Evolutionary conservation across 2,113 vertebrate species (phyloP).

Genomic region (Elachura formosa): DNA sequence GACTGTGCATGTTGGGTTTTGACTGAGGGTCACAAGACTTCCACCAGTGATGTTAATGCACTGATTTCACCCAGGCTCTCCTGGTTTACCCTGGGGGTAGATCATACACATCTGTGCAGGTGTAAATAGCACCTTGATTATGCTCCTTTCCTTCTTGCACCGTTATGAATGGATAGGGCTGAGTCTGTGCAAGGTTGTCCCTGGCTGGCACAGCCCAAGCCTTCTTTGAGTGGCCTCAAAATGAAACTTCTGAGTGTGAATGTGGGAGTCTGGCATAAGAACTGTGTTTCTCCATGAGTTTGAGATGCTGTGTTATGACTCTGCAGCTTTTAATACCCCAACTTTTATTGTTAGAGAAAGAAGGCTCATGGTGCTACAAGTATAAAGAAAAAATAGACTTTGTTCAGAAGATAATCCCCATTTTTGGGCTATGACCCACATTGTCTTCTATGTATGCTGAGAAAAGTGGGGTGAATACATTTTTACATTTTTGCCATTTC

Average conservation of each 20-base stretch:
- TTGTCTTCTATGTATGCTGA: not conserved
- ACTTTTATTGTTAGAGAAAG: not conserved
- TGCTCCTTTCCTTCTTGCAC: not conserved
- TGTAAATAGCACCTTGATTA: accelerated
- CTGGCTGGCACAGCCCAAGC: not conserved
- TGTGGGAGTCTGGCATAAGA: not conserved
- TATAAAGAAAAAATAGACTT: not conserved
- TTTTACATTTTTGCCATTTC: not conserved
- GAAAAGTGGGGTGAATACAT: not conserved
- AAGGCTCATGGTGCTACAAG: not conserved
- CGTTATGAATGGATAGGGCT: not conserved
- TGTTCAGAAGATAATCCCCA: not conserved
- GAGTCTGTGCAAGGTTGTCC: accelerated
- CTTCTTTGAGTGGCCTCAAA: not conserved
- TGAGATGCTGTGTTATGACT: not conserved
- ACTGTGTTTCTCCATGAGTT: not conserved
- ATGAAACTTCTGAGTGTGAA: not conserved
- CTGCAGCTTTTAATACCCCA: not conserved
- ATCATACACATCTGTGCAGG: accelerated
- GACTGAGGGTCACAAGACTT: not conserved
- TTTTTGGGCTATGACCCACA: accelerated
- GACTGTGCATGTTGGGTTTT: not conserved
- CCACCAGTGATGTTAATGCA: accelerated
- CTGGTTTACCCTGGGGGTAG: not conserved
- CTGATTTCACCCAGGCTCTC: not conserved